Conservation (phyloP, 2,888 invertebrate genomes). For the Mactromeris polynyma region DNA sequence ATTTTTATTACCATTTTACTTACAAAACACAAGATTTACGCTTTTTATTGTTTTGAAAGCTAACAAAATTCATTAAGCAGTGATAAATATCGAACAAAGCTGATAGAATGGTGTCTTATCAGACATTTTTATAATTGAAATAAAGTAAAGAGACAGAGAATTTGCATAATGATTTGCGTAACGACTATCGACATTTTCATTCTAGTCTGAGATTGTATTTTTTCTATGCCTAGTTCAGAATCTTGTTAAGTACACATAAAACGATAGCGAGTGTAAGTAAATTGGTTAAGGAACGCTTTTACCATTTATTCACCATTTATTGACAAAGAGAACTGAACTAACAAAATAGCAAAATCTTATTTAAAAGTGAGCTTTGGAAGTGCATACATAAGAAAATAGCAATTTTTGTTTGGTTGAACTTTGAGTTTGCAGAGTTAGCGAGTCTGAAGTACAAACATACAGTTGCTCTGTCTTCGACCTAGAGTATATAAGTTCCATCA, state of each 20-base stretch:
- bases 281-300: background rate
- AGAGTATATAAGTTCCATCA: no score
- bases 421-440: no score
- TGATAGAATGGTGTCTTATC: background rate
- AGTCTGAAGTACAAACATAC: no score
- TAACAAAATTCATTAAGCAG: background rate
- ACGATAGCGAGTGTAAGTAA: background rate
- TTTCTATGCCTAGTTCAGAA: background rate
- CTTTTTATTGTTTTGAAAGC: background rate
- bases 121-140: slow-evolving; percentile 11
- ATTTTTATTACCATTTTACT: background rate
- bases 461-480: no score
- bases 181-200: background rate
- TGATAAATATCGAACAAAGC: background rate
- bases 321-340: background rate
- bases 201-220: background rate
- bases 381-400: background rate
- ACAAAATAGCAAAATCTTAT: background rate
- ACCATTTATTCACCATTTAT: background rate
- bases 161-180: slow-evolving; percentile 6
- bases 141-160: background rate
- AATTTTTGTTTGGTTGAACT: background rate
- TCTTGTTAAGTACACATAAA: background rate
- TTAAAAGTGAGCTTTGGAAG: background rate
- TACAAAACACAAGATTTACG: background rate